Percentiles rank a stretch among this genome's conserved stretches.
Evolutionary conservation across 2,888 invertebrate species (phyloP).

Genomic region (Hypercompe scribonia): DNA sequence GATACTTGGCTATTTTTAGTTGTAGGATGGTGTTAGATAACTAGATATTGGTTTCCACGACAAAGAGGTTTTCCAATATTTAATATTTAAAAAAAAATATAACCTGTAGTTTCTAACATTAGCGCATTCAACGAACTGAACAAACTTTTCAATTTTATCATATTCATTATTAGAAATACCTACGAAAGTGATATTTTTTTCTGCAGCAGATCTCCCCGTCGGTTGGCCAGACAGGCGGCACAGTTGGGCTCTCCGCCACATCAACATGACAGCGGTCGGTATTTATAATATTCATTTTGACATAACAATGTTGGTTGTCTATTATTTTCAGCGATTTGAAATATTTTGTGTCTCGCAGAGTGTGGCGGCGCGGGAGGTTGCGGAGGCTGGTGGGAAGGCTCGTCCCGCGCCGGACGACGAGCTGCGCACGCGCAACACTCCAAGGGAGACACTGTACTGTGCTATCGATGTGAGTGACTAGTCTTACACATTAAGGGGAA

Average conservation of each 20-base stretch:
- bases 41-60: too few species aligned
- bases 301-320: neutral
- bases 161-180: too few species aligned
- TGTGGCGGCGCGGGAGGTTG: slow-evolving; percentile 35
- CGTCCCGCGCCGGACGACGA: slow-evolving; percentile 62
- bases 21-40: too few species aligned
- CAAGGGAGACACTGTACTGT: slow-evolving; percentile 62
- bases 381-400: slow-evolving; percentile 62
- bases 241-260: slow-evolving; percentile 75
- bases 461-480: slow-evolving; percentile 68
- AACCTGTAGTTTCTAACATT: too few species aligned
- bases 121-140: too few species aligned
- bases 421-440: slow-evolving; percentile 80
- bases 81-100: too few species aligned
- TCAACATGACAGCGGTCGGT: slow-evolving; percentile 34
- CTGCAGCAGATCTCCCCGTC: slow-evolving; percentile 66
- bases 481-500: neutral
- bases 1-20: too few species aligned
- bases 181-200: neutral
- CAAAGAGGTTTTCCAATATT: too few species aligned
- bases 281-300: neutral
- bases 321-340: neutral
- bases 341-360: slow-evolving; percentile 11
- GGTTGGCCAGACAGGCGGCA: slow-evolving; percentile 75
- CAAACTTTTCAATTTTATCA: too few species aligned